phyloP scores from a whole-genome alignment of 2,113 vertebrate genomes.

The Podocnemis expansa region DNA sequence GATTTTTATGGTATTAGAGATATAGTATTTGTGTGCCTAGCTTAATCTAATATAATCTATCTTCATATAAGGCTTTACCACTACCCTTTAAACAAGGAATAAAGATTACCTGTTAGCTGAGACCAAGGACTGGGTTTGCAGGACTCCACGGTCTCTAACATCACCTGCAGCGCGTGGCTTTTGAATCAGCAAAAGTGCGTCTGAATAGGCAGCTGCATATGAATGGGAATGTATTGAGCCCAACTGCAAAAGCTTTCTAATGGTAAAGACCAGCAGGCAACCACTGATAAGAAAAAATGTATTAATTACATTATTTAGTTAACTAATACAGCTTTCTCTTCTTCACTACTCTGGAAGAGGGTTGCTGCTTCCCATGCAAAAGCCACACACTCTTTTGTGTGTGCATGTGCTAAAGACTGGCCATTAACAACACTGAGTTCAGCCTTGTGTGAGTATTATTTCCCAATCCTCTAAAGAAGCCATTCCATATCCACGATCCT shows the following conservation, averaged over 20 bases:
- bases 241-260: not conserved
- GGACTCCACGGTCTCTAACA: not conserved
- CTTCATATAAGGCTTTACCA: not conserved
- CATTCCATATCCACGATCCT: rapidly evolving
- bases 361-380: not conserved
- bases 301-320: not conserved
- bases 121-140: not conserved
- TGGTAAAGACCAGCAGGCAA: not conserved
- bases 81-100: not conserved
- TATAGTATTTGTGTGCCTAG: not conserved
- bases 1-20: not conserved
- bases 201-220: not conserved
- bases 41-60: not conserved
- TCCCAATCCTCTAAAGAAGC: not conserved
- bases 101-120: not conserved
- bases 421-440: rapidly evolving
- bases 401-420: not conserved
- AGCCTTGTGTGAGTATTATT: rapidly evolving
- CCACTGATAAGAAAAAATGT: not conserved
- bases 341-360: not conserved
- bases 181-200: not conserved
- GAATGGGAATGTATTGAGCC: rapidly evolving
- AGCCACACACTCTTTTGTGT: not conserved
- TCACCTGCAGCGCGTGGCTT: not conserved
- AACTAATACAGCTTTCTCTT: not conserved